Conservation (phyloP, 2,113 vertebrate genomes). For the Sterna hirundo region DNA sequence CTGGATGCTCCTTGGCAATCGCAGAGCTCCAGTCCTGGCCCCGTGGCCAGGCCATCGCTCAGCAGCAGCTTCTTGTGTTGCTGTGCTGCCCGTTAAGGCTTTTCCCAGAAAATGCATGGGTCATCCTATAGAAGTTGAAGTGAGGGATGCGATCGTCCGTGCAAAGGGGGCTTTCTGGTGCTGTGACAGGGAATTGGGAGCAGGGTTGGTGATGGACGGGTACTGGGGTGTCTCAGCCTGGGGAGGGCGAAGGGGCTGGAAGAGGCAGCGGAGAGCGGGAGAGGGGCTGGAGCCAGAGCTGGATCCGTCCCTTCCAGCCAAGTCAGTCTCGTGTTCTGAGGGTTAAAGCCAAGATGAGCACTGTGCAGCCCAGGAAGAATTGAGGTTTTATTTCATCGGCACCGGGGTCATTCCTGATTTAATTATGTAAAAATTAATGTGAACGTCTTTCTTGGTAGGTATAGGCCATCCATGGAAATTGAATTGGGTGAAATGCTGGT, state of each 20-base stretch:
- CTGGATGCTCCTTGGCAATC: not conserved
- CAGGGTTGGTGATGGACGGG: accelerated
- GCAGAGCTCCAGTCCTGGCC: accelerated
- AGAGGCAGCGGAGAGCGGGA: not conserved
- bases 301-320: not conserved
- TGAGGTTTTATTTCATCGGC: conserved; percentile 55
- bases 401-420: conserved; percentile 61
- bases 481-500: conserved; percentile 59
- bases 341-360: not conserved
- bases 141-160: accelerated
- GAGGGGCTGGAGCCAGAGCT: not conserved
- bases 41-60: accelerated
- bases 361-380: not conserved
- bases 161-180: not conserved
- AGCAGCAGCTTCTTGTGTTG: accelerated
- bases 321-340: not conserved
- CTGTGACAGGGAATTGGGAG: not conserved
- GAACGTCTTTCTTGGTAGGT: conserved; percentile 18
- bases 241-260: not conserved
- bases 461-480: conserved; percentile 61
- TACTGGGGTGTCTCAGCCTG: not conserved
- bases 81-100: accelerated
- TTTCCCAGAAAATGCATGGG: accelerated
- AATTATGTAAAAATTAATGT: conserved; percentile 69
- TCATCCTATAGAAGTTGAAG: accelerated